Base-by-base conservation (phyloP, 37 sponge, comb jelly and placozoan genomes). In the Halichondria panicea region DNA sequence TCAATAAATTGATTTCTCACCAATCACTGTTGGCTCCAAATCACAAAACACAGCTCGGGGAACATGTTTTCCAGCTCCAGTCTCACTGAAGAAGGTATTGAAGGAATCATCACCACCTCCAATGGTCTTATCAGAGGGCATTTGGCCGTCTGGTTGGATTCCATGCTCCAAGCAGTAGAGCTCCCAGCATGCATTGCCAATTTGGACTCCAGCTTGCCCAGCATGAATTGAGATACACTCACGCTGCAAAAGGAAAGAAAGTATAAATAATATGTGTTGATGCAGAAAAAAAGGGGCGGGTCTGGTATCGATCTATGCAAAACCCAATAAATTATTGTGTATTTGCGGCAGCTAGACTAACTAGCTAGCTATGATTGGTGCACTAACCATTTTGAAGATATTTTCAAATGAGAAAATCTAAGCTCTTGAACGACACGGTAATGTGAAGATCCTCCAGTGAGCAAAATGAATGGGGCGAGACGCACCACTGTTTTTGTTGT, bases 111-210 rank as follows among this genome's bases (percentile, higher is more conserved):
- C 92, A 52, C 92, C 96, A 33, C 87, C 89, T 58, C 96, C 96
- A 61, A 95, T 88, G 63, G 92, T 88, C 77, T 95, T 92, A 85
- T 95, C 92, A 33, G 89, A 88, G 50, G 92, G 92, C 96, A 95
- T 91, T 82, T 95, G 92, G 59, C 96, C 96, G 69, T 95, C 92
- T 21, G 96, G 96, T 81, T 95, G 92, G 70, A 95, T 95, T 27
- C 96, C 96, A 64, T 95, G 96, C 81, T 95, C 96, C 60, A 95
- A 66, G 55, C 96, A 95, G 90, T 95, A 95, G 42, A 95, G 86
- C 80, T 95, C 96, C 96, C 96, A 95, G 66, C 96, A 95, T 58
- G 92, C 92, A 71, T 95, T 95, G 42, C 96, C 96, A 59, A 95
- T 95, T 75, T 95, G 96, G 44, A 95, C 96, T 32, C 96, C 96